These are phyloP conservation scores for Choristoneura rosaceana DNA, from an alignment of 2,888 invertebrate species.

Conservation along the genomic window DNA sequence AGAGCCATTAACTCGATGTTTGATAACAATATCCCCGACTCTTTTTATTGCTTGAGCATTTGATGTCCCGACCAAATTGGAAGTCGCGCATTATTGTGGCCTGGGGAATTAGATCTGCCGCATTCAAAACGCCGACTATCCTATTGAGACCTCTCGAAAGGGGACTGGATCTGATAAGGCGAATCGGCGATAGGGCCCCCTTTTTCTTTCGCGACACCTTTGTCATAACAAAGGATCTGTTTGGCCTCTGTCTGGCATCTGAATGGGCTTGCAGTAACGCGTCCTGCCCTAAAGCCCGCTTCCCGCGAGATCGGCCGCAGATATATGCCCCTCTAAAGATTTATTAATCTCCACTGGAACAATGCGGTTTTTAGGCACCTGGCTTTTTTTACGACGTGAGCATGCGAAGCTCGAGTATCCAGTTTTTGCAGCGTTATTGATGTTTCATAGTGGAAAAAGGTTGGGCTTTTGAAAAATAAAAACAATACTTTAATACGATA, in stretches of 20 bases:
- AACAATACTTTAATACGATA: not conserved
- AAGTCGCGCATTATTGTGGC: conserved; percentile 76
- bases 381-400: conserved; percentile 78
- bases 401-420: conserved; percentile 70
- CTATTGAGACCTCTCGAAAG: conserved; percentile 84
- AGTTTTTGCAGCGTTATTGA: conserved; percentile 52
- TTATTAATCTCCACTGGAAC: conserved; percentile 85
- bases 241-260: conserved; percentile 83
- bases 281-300: conserved; percentile 78
- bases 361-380: conserved; percentile 83
- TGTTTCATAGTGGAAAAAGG: not conserved
- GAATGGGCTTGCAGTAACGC: conserved; percentile 84
- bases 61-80: conserved; percentile 74
- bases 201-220: conserved; percentile 85
- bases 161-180: conserved; percentile 84
- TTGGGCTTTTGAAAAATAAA: not conserved
- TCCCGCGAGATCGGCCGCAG: conserved; percentile 83
- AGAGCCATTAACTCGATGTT: conserved; percentile 60
- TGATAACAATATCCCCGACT: conserved; percentile 64
- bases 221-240: conserved; percentile 84
- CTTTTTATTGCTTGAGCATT: conserved; percentile 65
- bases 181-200: conserved; percentile 83
- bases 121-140: conserved; percentile 80
- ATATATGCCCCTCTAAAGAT: conserved; percentile 82
- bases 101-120: conserved; percentile 81